Percentiles rank a stretch among this genome's conserved stretches.
Evolutionary conservation across 53 echinoderm and acorn worm genomes (phyloP).

Genomic region (Antedon mediterranea): DNA sequence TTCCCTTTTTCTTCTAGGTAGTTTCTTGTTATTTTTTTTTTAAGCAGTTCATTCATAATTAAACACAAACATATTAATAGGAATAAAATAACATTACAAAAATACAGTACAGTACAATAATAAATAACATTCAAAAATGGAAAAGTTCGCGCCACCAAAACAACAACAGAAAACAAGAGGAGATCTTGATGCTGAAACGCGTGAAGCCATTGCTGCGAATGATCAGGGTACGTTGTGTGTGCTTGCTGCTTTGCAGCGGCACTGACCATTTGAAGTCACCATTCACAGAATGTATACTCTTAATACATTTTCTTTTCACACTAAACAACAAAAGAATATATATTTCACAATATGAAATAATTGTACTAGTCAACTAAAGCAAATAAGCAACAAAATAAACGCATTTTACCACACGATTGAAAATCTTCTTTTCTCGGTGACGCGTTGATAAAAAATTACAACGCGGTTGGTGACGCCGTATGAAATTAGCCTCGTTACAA

Average conservation of each 20-base stretch:
- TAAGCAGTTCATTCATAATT: too few species aligned
- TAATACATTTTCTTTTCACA: not conserved
- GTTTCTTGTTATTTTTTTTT: too few species aligned
- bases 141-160: not conserved
- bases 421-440: not conserved
- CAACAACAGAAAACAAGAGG: not conserved
- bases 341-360: not conserved
- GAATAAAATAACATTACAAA: too few species aligned
- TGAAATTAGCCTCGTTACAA: not conserved
- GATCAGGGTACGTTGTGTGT: too few species aligned
- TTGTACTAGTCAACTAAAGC: not conserved
- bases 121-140: too few species aligned
- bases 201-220: not conserved
- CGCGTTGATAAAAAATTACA: not conserved
- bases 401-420: not conserved
- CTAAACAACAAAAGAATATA: not conserved
- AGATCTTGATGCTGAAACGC: not conserved
- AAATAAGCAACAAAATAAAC: not conserved
- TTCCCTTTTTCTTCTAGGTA: too few species aligned
- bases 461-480: constrained; percentile 1
- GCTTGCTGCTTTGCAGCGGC: not conserved
- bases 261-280: not conserved
- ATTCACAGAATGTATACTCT: not conserved
- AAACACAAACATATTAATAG: too few species aligned
- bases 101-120: too few species aligned